Base-by-base conservation (phyloP, 2,797 vertebrate genomes). In the Mastacembelus armatus region DNA sequence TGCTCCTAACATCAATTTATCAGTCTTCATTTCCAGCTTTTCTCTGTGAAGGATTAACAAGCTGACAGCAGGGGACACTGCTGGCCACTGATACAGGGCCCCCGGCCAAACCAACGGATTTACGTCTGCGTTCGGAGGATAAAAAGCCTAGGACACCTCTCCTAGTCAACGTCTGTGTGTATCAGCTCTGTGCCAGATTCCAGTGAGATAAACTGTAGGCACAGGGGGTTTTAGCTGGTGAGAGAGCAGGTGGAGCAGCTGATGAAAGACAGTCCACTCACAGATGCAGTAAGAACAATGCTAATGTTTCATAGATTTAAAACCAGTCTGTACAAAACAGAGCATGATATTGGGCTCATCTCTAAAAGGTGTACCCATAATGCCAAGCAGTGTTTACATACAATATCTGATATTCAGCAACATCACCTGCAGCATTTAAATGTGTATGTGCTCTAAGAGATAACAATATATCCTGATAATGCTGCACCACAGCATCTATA, bases 41-140 rank as follows among this genome's bases (percentile, higher is more conserved):
- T 40, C 77, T 52, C 45, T 45, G 24, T 44, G 24, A 44, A 26
- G 70, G 84, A 85, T 83, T 77, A 86, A 63, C 26, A 1, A 60
- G 64, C 16, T 74, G 81, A 80, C 82, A 83, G 68, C 66, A 26
- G 63, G n/a, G n/a, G 36, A 66, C 66, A 45, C 9, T 15, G 0
- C 32, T 3, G 49, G 56, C 58, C 56, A 14, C 36, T n/a, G 11
- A 0, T 6, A 16, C 40, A 9, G 56, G 67, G 77, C 58, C 39
- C 0, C 2, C 30, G 29, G 74, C 80, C 74, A 88, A 81, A 85
- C 73, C 68, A 10, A 32, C 12, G 74, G 87, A 87, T 87, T 88
- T 81, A 65, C 59, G 48, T 68, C 56, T 62, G 48, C 49, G 72
- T 80, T 85, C 49, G 80, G 75, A 66, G 81, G 87, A 90, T 89